Percentiles rank a stretch among this genome's conserved stretches.
Conservation (phyloP, 2,888 invertebrate species). For the Pediacus dermestoides region DNA sequence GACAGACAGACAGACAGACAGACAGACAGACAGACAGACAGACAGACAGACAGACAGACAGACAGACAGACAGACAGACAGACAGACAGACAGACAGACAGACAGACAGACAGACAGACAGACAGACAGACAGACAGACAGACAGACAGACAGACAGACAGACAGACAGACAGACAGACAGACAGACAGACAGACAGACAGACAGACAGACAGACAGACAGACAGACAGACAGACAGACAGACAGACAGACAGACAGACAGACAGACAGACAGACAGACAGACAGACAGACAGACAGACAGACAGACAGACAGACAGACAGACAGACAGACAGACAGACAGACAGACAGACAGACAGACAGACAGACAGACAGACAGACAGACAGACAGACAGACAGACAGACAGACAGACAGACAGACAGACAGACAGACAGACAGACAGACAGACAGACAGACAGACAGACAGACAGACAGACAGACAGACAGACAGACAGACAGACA, state of each 20-base stretch:
- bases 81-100: conserved; percentile 3
- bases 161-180: conserved; percentile 3
- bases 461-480: conserved; percentile 3
- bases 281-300: conserved; percentile 3
- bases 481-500: conserved; percentile 3
- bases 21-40: conserved; percentile 26
- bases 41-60: conserved; percentile 23
- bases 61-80: conserved; percentile 18
- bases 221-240: conserved; percentile 3
- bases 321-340: conserved; percentile 3
- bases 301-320: conserved; percentile 3
- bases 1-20: conserved; percentile 26
- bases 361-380: conserved; percentile 3
- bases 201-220: conserved; percentile 3
- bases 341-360: conserved; percentile 3
- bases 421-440: conserved; percentile 3
- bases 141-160: conserved; percentile 3
- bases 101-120: conserved; percentile 3
- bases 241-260: conserved; percentile 3
- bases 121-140: conserved; percentile 3
- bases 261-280: conserved; percentile 3
- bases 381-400: conserved; percentile 3
- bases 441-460: conserved; percentile 3
- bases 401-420: conserved; percentile 3
- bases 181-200: conserved; percentile 3